Percentiles rank a stretch among this genome's conserved stretches.
phyloP scores from a whole-genome alignment of 2,888 invertebrate species.

The Alentia gelatinosa region DNA sequence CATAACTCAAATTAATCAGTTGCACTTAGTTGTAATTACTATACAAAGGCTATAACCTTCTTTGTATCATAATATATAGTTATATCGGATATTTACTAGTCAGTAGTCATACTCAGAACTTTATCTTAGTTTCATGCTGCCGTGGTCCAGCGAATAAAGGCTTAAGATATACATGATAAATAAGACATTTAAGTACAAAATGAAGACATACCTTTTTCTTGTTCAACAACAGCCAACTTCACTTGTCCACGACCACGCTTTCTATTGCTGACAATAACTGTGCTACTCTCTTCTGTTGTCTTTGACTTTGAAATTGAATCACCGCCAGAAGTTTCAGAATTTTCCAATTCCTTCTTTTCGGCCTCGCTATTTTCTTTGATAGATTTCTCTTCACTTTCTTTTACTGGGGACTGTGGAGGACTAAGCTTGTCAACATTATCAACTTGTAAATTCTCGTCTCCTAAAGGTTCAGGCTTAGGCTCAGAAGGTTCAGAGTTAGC shows the following conservation, averaged over 20 bases:
- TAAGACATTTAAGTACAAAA: not conserved
- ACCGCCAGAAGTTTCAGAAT: not conserved
- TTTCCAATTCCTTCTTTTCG: not conserved
- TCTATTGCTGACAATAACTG: not conserved
- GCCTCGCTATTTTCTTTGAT: not conserved
- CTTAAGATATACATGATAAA: too few relatives aligned
- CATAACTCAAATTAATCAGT: too few relatives aligned
- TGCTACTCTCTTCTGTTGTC: not conserved
- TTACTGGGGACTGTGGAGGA: not conserved
- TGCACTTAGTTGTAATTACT: too few relatives aligned
- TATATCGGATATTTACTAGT: too few relatives aligned
- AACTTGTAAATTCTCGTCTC: not conserved
- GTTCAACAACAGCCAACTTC: not conserved
- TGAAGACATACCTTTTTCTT: not conserved
- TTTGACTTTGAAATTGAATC: not conserved
- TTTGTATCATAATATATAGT: too few relatives aligned
- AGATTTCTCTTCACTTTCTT: slow-evolving; percentile 1
- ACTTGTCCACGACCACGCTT: slow-evolving; percentile 1
- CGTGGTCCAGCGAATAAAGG: too few relatives aligned
- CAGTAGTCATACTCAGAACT: too few relatives aligned
- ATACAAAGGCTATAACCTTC: too few relatives aligned
- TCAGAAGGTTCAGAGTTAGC: not conserved
- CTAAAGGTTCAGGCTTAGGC: not conserved
- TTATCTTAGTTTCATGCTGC: too few relatives aligned
- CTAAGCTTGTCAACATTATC: slow-evolving; percentile 80